Base-by-base conservation (phyloP, 1,140 invertebrate genomes). In the Hypothenemus hampei region DNA sequence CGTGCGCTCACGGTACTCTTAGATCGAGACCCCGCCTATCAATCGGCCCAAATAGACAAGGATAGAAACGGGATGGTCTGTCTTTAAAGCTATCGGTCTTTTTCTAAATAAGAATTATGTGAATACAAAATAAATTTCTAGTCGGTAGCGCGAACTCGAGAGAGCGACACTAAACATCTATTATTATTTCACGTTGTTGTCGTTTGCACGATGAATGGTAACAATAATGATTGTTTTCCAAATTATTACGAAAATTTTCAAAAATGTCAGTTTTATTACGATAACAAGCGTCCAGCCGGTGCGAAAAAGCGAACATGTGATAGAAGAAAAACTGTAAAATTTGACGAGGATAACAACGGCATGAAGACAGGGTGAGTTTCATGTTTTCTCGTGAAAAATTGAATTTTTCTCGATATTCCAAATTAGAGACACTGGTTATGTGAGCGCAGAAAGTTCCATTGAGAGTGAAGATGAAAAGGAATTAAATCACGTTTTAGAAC, bases 401-500 rank as follows among this genome's bases (percentile, higher is more conserved):
- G n/a, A n/a, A n/a, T n/a, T n/a, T n/a, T n/a, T n/a, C n/a, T n/a
- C n/a, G n/a, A n/a, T n/a, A 5, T 11, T 56, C 26, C 1, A 33
- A 18, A 35, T n/a, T n/a, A 35, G 46, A 18, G 68, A 69, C 39
- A 67, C 65, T 13, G 68, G 68, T 7, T 69, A 69, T 43, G 67
- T 62, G 2, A 69, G 69, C 40, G 69, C 63, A 1, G 69, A 68
- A 51, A 71, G 68, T 59, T 66, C 62, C 5, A 60, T 65, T 21
- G 70, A 72, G 1, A 70, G 67, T 45, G 68, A 67, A 5, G 68
- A 70, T 39, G 72, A 75, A 16, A 72, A 73, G 40, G 71, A 72
- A 20, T 53, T 66, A 19, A 69, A 72, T 49, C 79, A 80, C 62
- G 72, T 80, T 33, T 64, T 80, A 29, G 78, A 77, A 6, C 77